Evolutionary conservation across 2,113 vertebrate genomes (phyloP), one percentile per base, ranked within the genome.

Genomic region (human): DNA sequence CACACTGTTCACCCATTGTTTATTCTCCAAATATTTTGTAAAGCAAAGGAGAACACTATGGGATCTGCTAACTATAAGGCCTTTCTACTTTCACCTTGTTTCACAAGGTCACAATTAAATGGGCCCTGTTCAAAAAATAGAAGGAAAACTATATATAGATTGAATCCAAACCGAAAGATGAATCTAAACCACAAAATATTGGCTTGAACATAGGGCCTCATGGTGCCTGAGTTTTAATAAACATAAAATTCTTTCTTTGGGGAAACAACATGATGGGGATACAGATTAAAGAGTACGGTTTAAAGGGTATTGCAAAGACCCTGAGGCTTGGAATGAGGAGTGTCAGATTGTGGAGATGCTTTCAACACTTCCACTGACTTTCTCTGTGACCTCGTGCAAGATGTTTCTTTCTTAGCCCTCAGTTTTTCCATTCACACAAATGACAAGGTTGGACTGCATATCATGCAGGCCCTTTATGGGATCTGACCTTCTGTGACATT

Each of bases 11-110:
- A 64, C 70, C 25, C 8, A 12, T 73, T 96, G 32, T 64, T 97
- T 92, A 52, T 57, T 93, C 87, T 97, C 16, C n/a, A 97, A 78
- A 82, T 70, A 85, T 79, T 91, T 96, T 79, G 50, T 59, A 90
- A 87, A 87, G 52, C 17, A 82, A 73, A 48, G 18, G 27, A 86
- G 85, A 93, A 94, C 64, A 50, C 48, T 66, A 59, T 35, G 35
- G 14, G 30, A 79, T 75, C 11, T 40, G 61, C 87, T 91, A 92
- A 92, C 45, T 32, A 43, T 59, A 68, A 45, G 23, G 95, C 70
- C 93, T 68, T 92, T 13, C 40, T 93, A 52, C 72, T 80, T 38
- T 90, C 93, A 57, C 14, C 70, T 91, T 43, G n/a, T 23, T 97
- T 93, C 93, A 90, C 83, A 91, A 88, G 61, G 66, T 95, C 48